A percentile compares a stretch with the other conserved stretches of the same genome.
These are phyloP conservation scores for Penaeus japonicus DNA, from an alignment of 1,140 invertebrate genomes.

Conservation along the genomic window DNA sequence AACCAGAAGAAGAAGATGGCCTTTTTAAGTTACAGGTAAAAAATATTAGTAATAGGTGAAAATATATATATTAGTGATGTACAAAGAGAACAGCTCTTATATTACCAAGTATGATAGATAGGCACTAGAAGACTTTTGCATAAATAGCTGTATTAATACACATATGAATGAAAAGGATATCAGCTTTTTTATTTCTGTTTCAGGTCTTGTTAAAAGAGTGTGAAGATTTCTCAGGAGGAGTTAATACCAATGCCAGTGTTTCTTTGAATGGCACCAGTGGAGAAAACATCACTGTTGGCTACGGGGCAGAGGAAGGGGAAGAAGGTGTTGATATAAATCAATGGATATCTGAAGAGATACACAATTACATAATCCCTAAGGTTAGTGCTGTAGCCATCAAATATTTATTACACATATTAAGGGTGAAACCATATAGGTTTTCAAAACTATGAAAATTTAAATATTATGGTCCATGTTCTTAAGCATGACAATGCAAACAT, in stretches of 20 bases:
- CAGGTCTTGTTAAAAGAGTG: constrained; percentile 30
- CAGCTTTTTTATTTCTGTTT: background rate
- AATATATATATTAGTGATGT: background rate
- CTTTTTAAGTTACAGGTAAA: constrained; percentile 36
- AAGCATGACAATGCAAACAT: no score
- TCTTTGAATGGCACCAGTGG: background rate
- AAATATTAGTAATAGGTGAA: background rate
- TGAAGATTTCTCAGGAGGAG: constrained; percentile 19
- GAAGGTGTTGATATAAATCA: constrained; percentile 37
- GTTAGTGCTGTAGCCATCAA: background rate
- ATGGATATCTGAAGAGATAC: constrained; percentile 37
- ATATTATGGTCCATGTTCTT: no score
- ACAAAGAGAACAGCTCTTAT: no score
- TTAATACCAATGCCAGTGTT: background rate
- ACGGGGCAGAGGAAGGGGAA: background rate
- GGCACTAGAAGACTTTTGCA: no score
- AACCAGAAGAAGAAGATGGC: constrained; percentile 36
- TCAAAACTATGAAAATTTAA: no score
- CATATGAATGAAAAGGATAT: no score
- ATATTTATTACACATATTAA: no score
- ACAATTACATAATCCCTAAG: constrained; percentile 6
- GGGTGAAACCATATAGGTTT: no score
- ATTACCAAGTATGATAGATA: no score
- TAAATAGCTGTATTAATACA: no score
- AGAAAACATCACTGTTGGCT: background rate